Evolutionary conservation across 1,140 invertebrate genomes (phyloP).

Genomic region (Eulimnadia texana): DNA sequence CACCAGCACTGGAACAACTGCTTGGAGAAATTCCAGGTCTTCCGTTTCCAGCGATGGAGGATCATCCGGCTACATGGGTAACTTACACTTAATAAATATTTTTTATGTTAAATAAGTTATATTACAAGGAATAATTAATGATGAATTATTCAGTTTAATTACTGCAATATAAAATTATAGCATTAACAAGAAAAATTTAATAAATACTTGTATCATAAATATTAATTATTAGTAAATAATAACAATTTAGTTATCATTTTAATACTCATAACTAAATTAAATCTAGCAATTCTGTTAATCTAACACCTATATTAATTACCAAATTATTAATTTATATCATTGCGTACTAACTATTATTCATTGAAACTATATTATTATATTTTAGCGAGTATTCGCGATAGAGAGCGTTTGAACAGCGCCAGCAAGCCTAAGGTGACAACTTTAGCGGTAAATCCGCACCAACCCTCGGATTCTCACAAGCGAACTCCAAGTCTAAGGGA

Average conservation of each 20-base stretch:
- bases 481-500: constrained; percentile 5
- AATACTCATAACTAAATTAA: no score
- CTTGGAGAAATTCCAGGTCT: constrained; percentile 60
- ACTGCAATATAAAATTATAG: no score
- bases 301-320: no score
- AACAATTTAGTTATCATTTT: neutral
- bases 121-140: neutral
- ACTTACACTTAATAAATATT: constrained; percentile 4
- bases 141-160: neutral
- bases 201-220: no score
- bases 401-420: constrained; percentile 2
- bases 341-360: neutral
- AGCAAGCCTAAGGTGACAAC: neutral
- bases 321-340: neutral
- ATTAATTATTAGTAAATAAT: no score
- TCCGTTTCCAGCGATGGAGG: constrained; percentile 38
- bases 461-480: neutral
- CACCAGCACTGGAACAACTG: constrained; percentile 42
- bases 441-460: neutral
- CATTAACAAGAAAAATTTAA: no score
- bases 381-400: constrained; percentile 5
- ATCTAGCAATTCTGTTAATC: no score
- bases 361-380: neutral
- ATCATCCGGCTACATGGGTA: constrained; percentile 21
- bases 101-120: neutral